A percentile compares a stretch with the other conserved stretches of the same genome.
These are phyloP conservation scores for Probaryconus sp. DNA, from an alignment of 1,140 invertebrate species.

Conservation along the genomic window DNA sequence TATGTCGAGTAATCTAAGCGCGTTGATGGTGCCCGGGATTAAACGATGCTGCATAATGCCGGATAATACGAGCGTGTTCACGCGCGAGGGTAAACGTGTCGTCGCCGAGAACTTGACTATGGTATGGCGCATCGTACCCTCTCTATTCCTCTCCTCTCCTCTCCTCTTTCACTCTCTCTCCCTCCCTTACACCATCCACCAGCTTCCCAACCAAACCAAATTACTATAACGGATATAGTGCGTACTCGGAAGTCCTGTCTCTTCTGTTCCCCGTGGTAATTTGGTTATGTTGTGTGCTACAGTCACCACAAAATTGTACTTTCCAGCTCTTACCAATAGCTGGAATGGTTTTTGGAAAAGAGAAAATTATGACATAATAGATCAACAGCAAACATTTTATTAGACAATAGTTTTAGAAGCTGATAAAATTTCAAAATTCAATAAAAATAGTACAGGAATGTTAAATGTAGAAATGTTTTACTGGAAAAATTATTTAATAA, in stretches of 20 bases:
- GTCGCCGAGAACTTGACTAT: constrained; percentile 4
- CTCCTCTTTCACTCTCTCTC: no score
- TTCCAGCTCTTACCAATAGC: constrained; percentile 45
- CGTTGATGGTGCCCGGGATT: constrained; percentile 55
- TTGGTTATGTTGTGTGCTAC: constrained; percentile 41
- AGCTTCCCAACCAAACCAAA: constrained; percentile 40
- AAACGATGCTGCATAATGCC: constrained; percentile 59
- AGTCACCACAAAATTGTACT: constrained; percentile 52
- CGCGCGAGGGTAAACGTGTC: constrained; percentile 55
- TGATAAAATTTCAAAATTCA: no score
- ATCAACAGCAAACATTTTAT: no score
- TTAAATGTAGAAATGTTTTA: no score
- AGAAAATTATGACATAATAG: constrained; percentile 21
- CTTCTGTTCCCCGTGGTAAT: constrained; percentile 50
- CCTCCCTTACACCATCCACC: no score
- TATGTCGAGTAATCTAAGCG: constrained; percentile 57
- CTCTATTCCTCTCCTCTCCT: no score
- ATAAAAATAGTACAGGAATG: no score
- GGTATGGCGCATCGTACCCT: not conserved
- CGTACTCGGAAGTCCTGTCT: constrained; percentile 48
- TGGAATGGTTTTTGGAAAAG: constrained; percentile 13
- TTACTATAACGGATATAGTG: constrained; percentile 52
- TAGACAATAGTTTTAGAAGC: no score
- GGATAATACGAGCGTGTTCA: constrained; percentile 59
- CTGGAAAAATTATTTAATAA: no score